Conservation (phyloP, 2,888 invertebrate genomes). For the Arrhopalites spinosus region DNA sequence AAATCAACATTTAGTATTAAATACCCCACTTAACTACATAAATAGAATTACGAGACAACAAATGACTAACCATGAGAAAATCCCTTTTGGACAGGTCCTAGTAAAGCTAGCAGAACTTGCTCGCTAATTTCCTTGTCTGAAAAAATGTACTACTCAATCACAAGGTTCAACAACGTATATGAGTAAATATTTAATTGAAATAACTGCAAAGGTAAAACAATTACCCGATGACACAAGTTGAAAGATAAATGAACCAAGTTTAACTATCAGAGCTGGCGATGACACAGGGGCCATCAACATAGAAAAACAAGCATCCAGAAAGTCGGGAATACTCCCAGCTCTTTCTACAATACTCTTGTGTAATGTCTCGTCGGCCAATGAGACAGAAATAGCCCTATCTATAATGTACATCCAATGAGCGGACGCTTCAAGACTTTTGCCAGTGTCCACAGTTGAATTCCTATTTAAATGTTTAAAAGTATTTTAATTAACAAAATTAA, state of each 20-base stretch:
- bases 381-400: slow-evolving; percentile 50
- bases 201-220: too few relatives aligned
- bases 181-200: too few relatives aligned
- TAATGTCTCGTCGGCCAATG: slow-evolving; percentile 37
- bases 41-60: too few relatives aligned
- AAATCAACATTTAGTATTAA: too few relatives aligned
- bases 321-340: slow-evolving; percentile 70
- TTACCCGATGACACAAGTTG: too few relatives aligned
- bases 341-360: slow-evolving; percentile 62
- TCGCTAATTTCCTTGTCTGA: slow-evolving; percentile 60
- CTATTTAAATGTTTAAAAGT: too few relatives aligned
- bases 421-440: slow-evolving; percentile 7
- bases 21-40: too few relatives aligned
- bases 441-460: not conserved
- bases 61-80: slow-evolving; percentile 52
- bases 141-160: slow-evolving; percentile 49
- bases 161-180: too few relatives aligned
- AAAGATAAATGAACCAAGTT: too few relatives aligned
- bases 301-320: slow-evolving; percentile 73
- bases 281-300: slow-evolving; percentile 72
- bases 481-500: too few relatives aligned
- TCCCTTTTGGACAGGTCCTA: slow-evolving; percentile 55
- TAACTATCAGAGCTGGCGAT: too few relatives aligned
- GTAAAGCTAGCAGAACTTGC: slow-evolving; percentile 49
- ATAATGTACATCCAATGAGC: slow-evolving; percentile 56